Base-by-base conservation (phyloP, 2,113 vertebrate genomes). In the Pithys albifrons region DNA sequence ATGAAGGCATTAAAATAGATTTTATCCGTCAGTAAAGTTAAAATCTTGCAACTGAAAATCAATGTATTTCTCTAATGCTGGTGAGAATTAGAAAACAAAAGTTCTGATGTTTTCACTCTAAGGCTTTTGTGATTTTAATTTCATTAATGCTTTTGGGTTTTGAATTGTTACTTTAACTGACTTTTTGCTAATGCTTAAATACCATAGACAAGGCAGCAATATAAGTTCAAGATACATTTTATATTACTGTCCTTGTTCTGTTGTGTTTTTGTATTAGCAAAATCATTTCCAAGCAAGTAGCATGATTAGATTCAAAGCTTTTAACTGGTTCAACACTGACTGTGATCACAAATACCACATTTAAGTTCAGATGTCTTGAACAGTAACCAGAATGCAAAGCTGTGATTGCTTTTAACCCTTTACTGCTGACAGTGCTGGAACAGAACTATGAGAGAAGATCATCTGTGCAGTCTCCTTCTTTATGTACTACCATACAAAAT, bases 61-160 rank as follows among this genome's bases (percentile, higher is more conserved):
- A 77, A 59, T 67, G 10, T 85, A 88, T 93, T 95, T 96, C 66
- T 91, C 29, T 82, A 81, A 83, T 83, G 52, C 15, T 85, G 46
- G 22, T 66, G 79, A 64, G 55, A 85, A 76, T 70, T 82, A 71
- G 51, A 73, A 86, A 85, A 55, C n/a, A 76, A 12, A 85, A 86
- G 7, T 67, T 18, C 7, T 70, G 31, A 39, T 87, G 18, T 65
- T 92, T 88, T 78, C 18, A 69, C 7, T 37, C 18, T 62, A 52
- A 41, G 46, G 48, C 5, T 83, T 79, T 2, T 19, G 58, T 2
- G 2, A 55, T 74, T 93, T 85, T 85, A 48, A 65, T 94, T 54
- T 89, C 65, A 85, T 39, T 73, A 37, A 37, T 73, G 19, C n/a
- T 89, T 88, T 85, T 25, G 66, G 6, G 25, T n/a, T 86, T 94